Percentiles rank a stretch among this genome's conserved stretches.
Evolutionary conservation across 2,113 vertebrate species (phyloP).

Genomic region (Pangasianodon hypophthalmus): DNA sequence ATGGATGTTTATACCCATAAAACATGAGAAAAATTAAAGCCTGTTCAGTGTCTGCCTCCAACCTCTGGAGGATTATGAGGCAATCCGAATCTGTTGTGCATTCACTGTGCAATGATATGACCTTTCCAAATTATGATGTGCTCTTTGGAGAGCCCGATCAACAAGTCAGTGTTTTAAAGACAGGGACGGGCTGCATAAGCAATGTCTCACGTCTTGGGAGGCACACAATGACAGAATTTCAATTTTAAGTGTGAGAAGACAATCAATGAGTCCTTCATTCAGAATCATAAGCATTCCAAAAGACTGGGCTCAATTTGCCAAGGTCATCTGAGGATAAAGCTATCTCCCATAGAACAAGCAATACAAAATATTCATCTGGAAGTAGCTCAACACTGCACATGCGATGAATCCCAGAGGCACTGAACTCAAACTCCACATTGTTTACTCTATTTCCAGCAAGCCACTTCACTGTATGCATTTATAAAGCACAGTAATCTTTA

Average conservation of each 20-base stretch:
- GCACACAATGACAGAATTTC: constrained; percentile 47
- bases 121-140: constrained; percentile 51
- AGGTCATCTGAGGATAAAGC: constrained; percentile 44
- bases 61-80: not conserved
- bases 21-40: constrained; percentile 2
- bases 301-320: constrained; percentile 43
- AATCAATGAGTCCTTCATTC: constrained; percentile 55
- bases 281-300: constrained; percentile 48
- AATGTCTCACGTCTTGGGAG: constrained; percentile 48
- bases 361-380: constrained; percentile 30
- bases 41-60: too few relatives aligned
- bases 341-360: not conserved
- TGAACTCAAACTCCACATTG: not conserved
- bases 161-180: constrained; percentile 54
- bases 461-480: not conserved
- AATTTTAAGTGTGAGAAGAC: constrained; percentile 51
- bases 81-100: constrained; percentile 11
- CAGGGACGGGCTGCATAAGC: constrained; percentile 41
- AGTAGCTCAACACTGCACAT: not conserved
- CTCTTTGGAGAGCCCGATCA: constrained; percentile 51
- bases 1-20: not conserved
- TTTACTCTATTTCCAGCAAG: not conserved
- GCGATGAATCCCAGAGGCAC: not conserved
- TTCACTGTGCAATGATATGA: constrained; percentile 43
- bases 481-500: not conserved